phyloP scores from a whole-genome alignment of 2,113 vertebrate genomes.

The Pseudopodoces humilis region DNA sequence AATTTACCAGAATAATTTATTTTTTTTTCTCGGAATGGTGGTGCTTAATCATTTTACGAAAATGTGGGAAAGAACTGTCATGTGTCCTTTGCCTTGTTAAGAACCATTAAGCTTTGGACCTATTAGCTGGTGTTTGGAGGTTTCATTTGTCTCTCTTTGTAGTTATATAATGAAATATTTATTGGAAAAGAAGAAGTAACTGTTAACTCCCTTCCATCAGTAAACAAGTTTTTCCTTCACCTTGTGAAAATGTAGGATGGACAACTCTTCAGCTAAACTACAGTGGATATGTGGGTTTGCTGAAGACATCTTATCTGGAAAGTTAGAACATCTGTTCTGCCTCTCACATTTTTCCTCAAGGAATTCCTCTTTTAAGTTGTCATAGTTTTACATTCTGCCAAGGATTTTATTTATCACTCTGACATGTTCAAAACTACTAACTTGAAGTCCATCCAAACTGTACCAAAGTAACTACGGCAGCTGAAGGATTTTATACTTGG shows the following conservation, averaged over 20 bases:
- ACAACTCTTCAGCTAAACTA: not conserved
- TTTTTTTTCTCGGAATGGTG: constrained; percentile 9
- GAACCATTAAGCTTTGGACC: constrained; percentile 44
- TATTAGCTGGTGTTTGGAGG: constrained; percentile 31
- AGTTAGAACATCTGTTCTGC: constrained; percentile 22
- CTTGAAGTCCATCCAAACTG: not conserved
- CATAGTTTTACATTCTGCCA: not conserved
- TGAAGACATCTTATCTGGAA: not conserved
- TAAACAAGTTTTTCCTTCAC: constrained; percentile 14
- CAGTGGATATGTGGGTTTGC: not conserved
- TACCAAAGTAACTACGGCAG: not conserved
- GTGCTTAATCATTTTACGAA: constrained; percentile 37
- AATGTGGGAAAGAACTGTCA: constrained; percentile 45
- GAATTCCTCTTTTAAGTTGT: constrained; percentile 32
- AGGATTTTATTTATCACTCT: constrained; percentile 37
- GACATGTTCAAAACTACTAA: not conserved
- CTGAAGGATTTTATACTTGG: not conserved
- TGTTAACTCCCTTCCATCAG: not conserved
- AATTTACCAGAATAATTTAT: constrained; percentile 32
- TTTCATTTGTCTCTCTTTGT: constrained; percentile 22
- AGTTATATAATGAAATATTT: constrained; percentile 55
- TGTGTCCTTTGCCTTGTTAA: constrained; percentile 20
- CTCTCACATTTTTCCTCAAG: constrained; percentile 37
- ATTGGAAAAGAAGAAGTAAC: constrained; percentile 23
- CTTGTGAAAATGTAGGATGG: constrained; percentile 30